phyloP scores from a whole-genome alignment of 2,888 invertebrate genomes.

The Serripes groenlandicus region DNA sequence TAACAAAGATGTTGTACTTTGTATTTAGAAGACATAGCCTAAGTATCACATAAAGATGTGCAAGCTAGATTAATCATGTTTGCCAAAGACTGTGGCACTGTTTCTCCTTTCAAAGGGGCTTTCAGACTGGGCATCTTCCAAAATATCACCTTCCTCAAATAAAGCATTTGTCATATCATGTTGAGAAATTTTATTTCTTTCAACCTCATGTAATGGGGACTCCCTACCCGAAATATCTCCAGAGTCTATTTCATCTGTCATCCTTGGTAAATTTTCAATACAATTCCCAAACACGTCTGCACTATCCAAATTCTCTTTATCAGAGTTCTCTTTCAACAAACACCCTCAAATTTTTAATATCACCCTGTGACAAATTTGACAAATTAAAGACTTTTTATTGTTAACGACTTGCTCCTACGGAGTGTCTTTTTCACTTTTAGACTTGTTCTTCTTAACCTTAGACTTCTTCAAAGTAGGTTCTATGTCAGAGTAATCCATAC shows the following conservation, averaged over 20 bases:
- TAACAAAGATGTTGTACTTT: slow-evolving; percentile 35
- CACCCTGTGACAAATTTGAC: no score
- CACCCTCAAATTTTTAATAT: no score
- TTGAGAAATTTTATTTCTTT: neutral
- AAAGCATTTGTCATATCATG: neutral
- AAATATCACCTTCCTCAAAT: neutral
- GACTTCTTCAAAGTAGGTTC: no score
- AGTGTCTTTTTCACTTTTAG: no score
- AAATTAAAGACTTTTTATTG: no score
- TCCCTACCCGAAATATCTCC: neutral
- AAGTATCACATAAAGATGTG: slow-evolving; percentile 35
- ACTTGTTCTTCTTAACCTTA: no score
- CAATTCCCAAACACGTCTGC: no score
- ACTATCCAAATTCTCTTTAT: no score
- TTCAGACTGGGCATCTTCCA: slow-evolving; percentile 17
- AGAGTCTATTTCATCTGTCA: neutral
- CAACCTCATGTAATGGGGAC: neutral
- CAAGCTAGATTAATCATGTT: slow-evolving; percentile 27
- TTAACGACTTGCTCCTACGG: no score
- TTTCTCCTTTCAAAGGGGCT: slow-evolving; percentile 24
- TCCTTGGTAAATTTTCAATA: slow-evolving; percentile 9
- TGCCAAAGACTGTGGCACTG: slow-evolving; percentile 12
- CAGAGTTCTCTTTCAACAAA: no score
- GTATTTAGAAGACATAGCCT: slow-evolving; percentile 10
- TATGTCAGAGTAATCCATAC: no score